phyloP scores from a whole-genome alignment of 2,113 vertebrate genomes.

The Chauna torquata region DNA sequence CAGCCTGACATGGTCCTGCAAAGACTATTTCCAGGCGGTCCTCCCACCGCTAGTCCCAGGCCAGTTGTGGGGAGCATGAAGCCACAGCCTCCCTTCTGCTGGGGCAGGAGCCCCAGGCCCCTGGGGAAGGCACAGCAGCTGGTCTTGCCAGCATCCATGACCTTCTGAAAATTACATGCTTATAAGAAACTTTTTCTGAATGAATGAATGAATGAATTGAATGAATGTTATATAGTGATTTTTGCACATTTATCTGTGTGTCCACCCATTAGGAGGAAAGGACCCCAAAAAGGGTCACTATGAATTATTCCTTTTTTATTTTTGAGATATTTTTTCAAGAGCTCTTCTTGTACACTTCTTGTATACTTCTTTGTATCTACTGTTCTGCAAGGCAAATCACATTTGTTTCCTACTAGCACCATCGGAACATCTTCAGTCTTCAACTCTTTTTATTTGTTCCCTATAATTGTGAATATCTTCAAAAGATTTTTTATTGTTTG shows the following conservation, averaged over 20 bases:
- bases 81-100: not conserved
- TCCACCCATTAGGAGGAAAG: not conserved
- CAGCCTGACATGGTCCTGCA: not conserved
- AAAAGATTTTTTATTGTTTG: conserved; percentile 98
- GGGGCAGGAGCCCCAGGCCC: not conserved
- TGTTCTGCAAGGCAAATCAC: too few species aligned
- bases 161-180: not conserved
- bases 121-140: rapidly evolving
- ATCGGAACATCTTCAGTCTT: too few species aligned
- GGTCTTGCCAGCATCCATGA: not conserved
- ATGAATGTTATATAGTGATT: not conserved
- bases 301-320: not conserved
- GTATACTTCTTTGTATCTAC: too few species aligned
- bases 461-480: conserved; percentile 99
- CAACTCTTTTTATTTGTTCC: too few species aligned
- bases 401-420: too few species aligned
- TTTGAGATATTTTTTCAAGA: not conserved
- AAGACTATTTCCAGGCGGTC: not conserved
- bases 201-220: not conserved
- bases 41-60: not conserved
- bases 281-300: not conserved
- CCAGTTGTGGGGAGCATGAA: not conserved
- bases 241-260: not conserved
- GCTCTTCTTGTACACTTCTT: not conserved
- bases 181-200: not conserved